A percentile compares a stretch with the other conserved stretches of the same genome.
Conservation (phyloP, 2,113 vertebrate species). For the Phaetusa simplex region DNA sequence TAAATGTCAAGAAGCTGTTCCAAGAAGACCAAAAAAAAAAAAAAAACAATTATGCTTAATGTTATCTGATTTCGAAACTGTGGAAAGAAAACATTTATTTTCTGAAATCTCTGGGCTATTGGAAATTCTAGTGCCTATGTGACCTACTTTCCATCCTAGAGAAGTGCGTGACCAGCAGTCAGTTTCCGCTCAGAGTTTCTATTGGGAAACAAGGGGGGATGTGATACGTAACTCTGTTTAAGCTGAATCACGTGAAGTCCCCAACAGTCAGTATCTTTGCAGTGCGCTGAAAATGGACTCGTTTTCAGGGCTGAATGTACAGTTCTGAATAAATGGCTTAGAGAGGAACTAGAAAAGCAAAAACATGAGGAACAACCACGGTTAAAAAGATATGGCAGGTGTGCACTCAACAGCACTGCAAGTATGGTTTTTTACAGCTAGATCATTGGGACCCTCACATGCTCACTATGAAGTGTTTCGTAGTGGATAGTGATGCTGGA, state of each 20-base stretch:
- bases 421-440: neutral
- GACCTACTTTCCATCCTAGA: neutral
- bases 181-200: neutral
- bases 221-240: neutral
- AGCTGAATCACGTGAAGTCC: neutral
- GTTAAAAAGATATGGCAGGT: neutral
- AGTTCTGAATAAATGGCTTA: neutral
- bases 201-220: neutral
- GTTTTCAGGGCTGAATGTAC: neutral
- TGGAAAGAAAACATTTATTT: neutral
- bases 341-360: neutral
- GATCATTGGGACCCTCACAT: neutral
- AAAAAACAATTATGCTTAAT: neutral
- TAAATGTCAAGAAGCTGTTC: neutral
- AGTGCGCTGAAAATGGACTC: neutral
- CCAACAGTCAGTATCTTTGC: neutral
- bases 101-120: neutral
- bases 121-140: neutral
- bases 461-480: neutral
- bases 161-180: neutral
- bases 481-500: neutral
- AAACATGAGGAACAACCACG: neutral
- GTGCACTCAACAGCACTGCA: neutral
- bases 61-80: neutral
- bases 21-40: neutral